phyloP scores from a whole-genome alignment of 2,888 invertebrate species.

The Pseudococcus longispinus region DNA sequence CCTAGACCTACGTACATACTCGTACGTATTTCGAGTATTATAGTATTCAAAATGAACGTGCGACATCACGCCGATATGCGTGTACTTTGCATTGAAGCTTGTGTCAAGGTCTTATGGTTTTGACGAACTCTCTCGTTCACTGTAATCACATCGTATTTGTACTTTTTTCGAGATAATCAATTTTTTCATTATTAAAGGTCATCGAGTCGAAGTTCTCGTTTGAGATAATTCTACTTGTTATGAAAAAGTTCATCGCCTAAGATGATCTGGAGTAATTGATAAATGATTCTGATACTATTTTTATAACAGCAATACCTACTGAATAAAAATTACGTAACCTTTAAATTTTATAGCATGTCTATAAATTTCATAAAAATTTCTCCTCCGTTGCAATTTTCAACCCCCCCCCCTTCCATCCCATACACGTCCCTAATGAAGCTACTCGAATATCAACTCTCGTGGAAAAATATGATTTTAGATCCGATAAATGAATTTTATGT shows the following conservation, averaged over 20 bases:
- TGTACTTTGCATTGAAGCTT: constrained; percentile 1
- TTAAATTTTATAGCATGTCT: no score
- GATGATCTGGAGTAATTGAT: neutral
- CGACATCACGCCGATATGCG: neutral
- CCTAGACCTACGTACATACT: neutral
- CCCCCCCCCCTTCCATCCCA: no score
- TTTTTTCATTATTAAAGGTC: neutral
- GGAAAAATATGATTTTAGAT: no score
- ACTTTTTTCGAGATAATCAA: neutral
- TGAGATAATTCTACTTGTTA: neutral
- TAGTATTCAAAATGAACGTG: neutral
- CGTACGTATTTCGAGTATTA: neutral
- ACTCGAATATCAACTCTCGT: no score
- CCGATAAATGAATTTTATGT: neutral
- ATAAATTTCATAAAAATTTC: no score
- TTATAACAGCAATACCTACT: neutral
- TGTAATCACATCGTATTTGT: neutral
- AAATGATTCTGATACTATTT: neutral
- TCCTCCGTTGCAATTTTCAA: no score
- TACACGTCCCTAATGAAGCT: no score
- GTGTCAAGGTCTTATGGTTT: neutral
- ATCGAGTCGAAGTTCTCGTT: neutral
- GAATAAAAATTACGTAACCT: no score
- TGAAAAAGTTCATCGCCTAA: neutral
- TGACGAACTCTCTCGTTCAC: neutral